Evolutionary conservation across 2,888 invertebrate genomes (phyloP).

Genomic region (Tortricodes alternella): DNA sequence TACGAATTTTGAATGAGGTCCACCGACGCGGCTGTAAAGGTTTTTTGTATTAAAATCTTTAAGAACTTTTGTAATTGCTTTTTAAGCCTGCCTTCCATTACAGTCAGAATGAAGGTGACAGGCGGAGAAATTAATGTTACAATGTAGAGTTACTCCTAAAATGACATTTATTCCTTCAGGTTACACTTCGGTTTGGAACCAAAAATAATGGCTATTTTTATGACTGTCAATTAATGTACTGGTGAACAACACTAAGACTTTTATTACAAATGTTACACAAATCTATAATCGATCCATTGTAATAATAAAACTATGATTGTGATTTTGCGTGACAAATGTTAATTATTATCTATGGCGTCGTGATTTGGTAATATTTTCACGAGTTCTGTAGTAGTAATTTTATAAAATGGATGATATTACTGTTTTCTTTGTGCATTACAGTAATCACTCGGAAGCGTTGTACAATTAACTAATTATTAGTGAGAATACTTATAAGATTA

Average conservation of each 20-base stretch:
- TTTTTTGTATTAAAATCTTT: slow-evolving; percentile 36
- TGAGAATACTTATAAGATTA: too few relatives aligned
- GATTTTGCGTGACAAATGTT: not conserved
- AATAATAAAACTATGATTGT: slow-evolving; percentile 1
- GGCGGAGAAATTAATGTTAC: slow-evolving; percentile 28
- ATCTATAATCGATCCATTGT: not conserved
- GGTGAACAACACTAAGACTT: too few relatives aligned
- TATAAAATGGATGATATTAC: too few relatives aligned
- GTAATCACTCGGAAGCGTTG: too few relatives aligned
- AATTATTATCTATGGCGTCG: slow-evolving; percentile 4
- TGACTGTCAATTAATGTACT: too few relatives aligned
- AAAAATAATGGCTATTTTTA: too few relatives aligned
- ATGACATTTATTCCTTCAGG: slow-evolving; percentile 9
- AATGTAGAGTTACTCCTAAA: slow-evolving; percentile 9
- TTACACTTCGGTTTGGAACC: not conserved
- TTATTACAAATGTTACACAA: not conserved
- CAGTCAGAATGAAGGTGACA: slow-evolving; percentile 34
- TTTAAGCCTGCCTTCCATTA: slow-evolving; percentile 30
- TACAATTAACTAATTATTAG: too few relatives aligned
- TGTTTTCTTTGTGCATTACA: too few relatives aligned
- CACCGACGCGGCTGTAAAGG: slow-evolving; percentile 40
- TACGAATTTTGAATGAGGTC: slow-evolving; percentile 67
- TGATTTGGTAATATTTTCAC: not conserved
- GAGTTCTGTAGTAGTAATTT: too few relatives aligned
- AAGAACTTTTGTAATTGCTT: slow-evolving; percentile 32